Percentiles rank a stretch among this genome's conserved stretches.
Conservation (phyloP, 2,888 invertebrate species). For the Rhagonycha fulva region DNA sequence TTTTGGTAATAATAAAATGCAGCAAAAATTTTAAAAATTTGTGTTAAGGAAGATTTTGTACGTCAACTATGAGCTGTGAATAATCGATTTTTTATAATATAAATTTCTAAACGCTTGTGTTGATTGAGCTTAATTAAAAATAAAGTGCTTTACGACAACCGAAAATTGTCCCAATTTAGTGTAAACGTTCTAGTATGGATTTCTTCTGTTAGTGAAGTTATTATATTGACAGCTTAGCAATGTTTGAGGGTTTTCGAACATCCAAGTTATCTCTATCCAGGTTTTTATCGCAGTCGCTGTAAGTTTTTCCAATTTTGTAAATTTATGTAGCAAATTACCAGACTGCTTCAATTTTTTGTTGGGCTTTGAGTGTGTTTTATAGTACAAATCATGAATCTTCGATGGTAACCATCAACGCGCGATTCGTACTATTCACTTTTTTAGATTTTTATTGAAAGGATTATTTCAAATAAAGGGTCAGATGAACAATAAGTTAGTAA, state of each 20-base stretch:
- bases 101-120: not conserved
- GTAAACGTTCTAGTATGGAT: conserved; percentile 1
- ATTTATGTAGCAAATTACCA: not conserved
- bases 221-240: conserved; percentile 41
- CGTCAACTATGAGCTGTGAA: conserved; percentile 1
- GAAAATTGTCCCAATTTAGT: not conserved
- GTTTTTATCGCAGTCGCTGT: conserved; percentile 77
- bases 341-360: not conserved
- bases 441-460: not conserved
- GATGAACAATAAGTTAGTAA: not conserved
- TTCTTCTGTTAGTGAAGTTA: not conserved
- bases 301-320: conserved; percentile 55
- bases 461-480: not conserved
- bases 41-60: not conserved
- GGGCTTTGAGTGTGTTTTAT: not conserved
- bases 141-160: conserved; percentile 1
- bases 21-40: not conserved
- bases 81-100: conserved; percentile 2
- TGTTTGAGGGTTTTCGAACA: conserved; percentile 75
- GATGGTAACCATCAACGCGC: not conserved
- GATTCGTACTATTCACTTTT: not conserved
- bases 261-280: conserved; percentile 73
- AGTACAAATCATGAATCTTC: not conserved
- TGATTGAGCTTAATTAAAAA: conserved; percentile 1
- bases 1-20: not conserved